A percentile compares a stretch with the other conserved stretches of the same genome.
Conservation (phyloP, 2,797 vertebrate genomes). For the Pangasius sanitwongsei region DNA sequence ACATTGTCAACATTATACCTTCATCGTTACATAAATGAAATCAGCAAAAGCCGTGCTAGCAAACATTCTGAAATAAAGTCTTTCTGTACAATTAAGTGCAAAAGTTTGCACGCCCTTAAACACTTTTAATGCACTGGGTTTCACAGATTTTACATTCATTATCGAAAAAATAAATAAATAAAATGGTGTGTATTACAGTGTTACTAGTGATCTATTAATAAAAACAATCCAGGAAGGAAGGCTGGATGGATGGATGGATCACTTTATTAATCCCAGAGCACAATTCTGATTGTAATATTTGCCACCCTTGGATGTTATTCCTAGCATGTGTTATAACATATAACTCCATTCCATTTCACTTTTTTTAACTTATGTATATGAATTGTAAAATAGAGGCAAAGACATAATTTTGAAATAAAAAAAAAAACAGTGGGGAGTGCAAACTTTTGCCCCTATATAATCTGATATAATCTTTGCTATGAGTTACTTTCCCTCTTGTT, state of each 20-base stretch:
- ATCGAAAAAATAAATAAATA: neutral
- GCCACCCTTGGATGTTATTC: neutral
- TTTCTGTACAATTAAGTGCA: neutral
- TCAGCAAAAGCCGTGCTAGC: neutral
- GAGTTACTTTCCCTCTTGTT: neutral
- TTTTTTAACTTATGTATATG: neutral
- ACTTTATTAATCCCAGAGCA: neutral
- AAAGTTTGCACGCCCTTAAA: constrained; percentile 17
- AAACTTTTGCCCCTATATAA: neutral
- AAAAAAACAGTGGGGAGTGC: neutral
- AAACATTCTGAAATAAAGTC: neutral
- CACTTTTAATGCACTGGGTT: neutral
- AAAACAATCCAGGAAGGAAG: neutral
- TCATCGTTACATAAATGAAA: neutral
- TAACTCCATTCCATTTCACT: neutral
- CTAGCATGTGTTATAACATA: neutral
- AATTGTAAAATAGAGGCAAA: no score
- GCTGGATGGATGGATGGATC: neutral
- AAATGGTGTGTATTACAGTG: neutral
- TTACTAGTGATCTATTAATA: neutral
- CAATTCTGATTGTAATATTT: neutral
- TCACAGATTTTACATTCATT: neutral
- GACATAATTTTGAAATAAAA: no score
- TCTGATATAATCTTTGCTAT: neutral
- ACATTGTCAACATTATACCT: neutral